Evolutionary conservation across 2,113 vertebrate genomes (phyloP).

Genomic region (Rutilus rutilus): DNA sequence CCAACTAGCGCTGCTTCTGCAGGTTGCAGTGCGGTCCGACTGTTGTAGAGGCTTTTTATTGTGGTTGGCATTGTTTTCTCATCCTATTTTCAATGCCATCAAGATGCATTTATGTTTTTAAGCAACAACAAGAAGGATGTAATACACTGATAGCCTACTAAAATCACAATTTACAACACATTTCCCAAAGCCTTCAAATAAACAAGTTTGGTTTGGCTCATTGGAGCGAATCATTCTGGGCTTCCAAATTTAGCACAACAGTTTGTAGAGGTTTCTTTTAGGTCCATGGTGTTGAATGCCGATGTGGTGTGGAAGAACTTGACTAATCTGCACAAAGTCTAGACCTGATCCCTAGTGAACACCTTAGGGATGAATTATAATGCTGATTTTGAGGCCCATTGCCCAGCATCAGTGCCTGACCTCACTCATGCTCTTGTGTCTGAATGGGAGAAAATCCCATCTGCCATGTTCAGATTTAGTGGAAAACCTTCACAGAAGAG

Average conservation of each 20-base stretch:
- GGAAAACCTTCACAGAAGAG: neutral
- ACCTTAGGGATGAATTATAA: neutral
- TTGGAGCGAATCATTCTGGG: too few relatives aligned
- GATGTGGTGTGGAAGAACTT: neutral
- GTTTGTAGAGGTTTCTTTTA: too few relatives aligned
- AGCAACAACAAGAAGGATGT: neutral
- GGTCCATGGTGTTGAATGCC: neutral
- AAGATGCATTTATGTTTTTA: neutral
- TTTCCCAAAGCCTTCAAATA: too few relatives aligned
- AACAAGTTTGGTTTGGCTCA: too few relatives aligned
- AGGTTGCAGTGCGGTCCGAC: neutral
- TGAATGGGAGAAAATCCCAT: neutral
- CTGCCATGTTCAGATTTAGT: neutral
- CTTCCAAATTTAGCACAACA: too few relatives aligned
- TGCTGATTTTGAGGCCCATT: neutral
- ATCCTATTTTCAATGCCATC: neutral
- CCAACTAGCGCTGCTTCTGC: neutral
- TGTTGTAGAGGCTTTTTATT: neutral
- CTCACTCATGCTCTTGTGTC: neutral
- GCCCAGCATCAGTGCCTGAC: neutral
- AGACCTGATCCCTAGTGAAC: neutral
- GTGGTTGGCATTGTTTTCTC: neutral
- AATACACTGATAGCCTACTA: neutral
- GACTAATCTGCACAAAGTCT: neutral
- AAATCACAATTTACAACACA: neutral